Conservation (phyloP, 2,113 vertebrate genomes). For the Cairina moschata region DNA sequence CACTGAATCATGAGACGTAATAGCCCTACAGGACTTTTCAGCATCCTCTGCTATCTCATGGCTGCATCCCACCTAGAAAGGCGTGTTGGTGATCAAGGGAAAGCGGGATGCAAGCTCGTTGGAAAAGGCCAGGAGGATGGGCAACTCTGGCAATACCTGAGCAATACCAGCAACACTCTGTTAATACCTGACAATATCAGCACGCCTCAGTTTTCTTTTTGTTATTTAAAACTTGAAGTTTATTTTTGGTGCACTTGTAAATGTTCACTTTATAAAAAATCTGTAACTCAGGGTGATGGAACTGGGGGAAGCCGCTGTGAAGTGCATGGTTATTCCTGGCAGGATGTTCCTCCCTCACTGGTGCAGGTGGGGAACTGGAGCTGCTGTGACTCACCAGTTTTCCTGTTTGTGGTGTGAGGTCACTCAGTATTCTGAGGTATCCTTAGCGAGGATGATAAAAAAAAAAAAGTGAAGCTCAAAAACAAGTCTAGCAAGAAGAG, state of each 20-base stretch:
- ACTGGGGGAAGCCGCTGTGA: neutral
- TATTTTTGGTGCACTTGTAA: neutral
- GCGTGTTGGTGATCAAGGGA: rapidly evolving
- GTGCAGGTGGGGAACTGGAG: neutral
- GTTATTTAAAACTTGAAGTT: neutral
- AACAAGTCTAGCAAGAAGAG: conserved; percentile 16
- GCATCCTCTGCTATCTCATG: neutral
- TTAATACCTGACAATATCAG: neutral
- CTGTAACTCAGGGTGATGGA: neutral
- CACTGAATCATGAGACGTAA: rapidly evolving
- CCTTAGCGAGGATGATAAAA: neutral
- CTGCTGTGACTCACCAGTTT: conserved; percentile 51
- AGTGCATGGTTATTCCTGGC: neutral
- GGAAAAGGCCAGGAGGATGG: neutral
- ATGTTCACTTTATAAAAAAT: neutral
- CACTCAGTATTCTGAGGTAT: neutral
- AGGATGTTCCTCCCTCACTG: neutral
- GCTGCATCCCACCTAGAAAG: neutral
- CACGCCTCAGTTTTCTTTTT: neutral
- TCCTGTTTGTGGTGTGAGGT: conserved; percentile 26
- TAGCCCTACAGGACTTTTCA: neutral
- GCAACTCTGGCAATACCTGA: neutral
- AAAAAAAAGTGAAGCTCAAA: neutral
- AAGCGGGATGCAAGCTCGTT: neutral
- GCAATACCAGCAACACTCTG: too few species aligned